A percentile compares a stretch with the other conserved stretches of the same genome.
These are phyloP conservation scores for Engraulis encrasicolus DNA, from an alignment of 2,113 vertebrate species.

Conservation along the genomic window DNA sequence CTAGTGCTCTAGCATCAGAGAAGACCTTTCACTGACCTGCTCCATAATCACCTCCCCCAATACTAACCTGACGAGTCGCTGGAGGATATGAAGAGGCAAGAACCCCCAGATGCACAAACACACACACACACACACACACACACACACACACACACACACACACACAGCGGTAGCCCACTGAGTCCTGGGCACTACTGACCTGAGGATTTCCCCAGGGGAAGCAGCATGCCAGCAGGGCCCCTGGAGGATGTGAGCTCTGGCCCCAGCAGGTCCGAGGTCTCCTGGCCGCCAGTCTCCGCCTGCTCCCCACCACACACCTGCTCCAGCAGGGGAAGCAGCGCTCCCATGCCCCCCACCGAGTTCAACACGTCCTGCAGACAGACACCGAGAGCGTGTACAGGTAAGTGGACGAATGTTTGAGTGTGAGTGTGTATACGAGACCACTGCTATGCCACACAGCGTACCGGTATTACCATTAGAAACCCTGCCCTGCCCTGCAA, in stretches of 20 bases:
- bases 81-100: too few species aligned
- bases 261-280: constrained; percentile 87
- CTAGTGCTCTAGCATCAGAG: too few species aligned
- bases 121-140: background rate
- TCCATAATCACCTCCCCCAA: too few species aligned
- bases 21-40: too few species aligned
- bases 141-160: background rate
- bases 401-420: too few species aligned
- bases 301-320: constrained; percentile 83
- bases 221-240: constrained; percentile 81
- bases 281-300: constrained; percentile 69
- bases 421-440: too few species aligned
- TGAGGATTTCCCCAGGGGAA: constrained; percentile 85
- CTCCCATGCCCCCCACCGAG: constrained; percentile 88
- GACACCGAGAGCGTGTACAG: too few species aligned
- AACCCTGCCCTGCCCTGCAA: too few species aligned
- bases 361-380: constrained; percentile 86
- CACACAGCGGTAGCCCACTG: background rate
- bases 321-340: constrained; percentile 88
- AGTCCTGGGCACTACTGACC: constrained; percentile 68
- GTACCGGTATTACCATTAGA: too few species aligned
- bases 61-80: too few species aligned
- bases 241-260: constrained; percentile 86
- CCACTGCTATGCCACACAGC: too few species aligned
- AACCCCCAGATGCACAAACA: too few species aligned